phyloP scores from a whole-genome alignment of 2,888 invertebrate genomes.

The Actias luna region DNA sequence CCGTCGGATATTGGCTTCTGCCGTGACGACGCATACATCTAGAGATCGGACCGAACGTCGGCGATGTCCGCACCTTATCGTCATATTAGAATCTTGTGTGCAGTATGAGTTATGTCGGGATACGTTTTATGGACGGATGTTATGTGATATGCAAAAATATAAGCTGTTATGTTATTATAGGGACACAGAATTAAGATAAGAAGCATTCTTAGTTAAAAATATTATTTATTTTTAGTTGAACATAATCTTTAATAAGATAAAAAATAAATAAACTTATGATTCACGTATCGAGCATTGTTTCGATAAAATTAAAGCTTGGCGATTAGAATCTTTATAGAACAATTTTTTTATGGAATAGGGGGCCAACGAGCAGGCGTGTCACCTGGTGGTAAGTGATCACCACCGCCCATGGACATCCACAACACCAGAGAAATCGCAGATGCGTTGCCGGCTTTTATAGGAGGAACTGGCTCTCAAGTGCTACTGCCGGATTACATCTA shows the following conservation, averaged over 20 bases:
- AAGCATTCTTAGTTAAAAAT: background rate
- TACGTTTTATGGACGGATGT: constrained; percentile 42
- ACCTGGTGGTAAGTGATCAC: too few relatives aligned
- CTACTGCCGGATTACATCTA: too few relatives aligned
- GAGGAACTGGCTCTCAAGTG: too few relatives aligned
- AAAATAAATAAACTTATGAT: background rate
- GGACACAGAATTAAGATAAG: constrained; percentile 2
- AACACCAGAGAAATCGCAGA: too few relatives aligned
- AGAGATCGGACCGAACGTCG: constrained; percentile 47
- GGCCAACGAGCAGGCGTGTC: too few relatives aligned
- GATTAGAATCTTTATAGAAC: background rate
- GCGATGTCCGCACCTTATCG: constrained; percentile 62
- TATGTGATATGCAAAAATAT: constrained; percentile 22
- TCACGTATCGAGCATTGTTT: background rate
- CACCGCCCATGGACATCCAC: too few relatives aligned
- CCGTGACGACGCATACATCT: constrained; percentile 78
- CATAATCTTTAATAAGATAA: background rate
- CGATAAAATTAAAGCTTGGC: background rate
- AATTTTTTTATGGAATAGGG: too few relatives aligned
- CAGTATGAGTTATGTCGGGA: constrained; percentile 54
- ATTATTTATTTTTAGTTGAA: background rate
- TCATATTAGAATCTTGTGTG: constrained; percentile 72
- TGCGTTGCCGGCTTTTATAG: too few relatives aligned
- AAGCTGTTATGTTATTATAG: constrained; percentile 17
- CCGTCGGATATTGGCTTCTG: constrained; percentile 76